Base-by-base conservation (phyloP, 2,797 vertebrate species). In the Xerus rutilus region DNA sequence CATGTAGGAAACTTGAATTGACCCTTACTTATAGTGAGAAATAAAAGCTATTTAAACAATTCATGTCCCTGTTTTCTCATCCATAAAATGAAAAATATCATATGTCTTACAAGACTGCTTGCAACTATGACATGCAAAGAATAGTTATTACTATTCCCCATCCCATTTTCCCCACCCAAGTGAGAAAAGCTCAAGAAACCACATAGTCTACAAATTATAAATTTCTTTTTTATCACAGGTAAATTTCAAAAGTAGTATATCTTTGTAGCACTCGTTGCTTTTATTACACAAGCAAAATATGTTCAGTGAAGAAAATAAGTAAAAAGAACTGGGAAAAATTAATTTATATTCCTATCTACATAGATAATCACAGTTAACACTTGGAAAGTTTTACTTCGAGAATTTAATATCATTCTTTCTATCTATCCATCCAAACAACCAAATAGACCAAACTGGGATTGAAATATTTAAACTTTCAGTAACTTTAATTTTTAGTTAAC, bases 401-500 rank as follows among this genome's bases (percentile, higher is more conserved):
- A 92, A 86, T 23, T 84, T 57, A 78, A 32, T 12, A 69, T 89
- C 20, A 64, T 1, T 67, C 7, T 72, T 1, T 67, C 1, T 47
- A 62, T 77, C 25, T 17, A 59, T 57, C 72, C 5, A 28, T 81
- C 17, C 62, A 85, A 78, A 65, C 23, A 94, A 79, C 23, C 83
- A 92, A 77, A 64, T 11, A 70, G 23, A 72, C 7, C 78, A 62
- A 87, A 79, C 17, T 92, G 62, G 20, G 21, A 14, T 67, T 82
- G 72, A 95, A 54, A 88, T 83, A 67, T 17, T 49, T 28, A 74
- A 73, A 74, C 25, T 32, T 84, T 83, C 0, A 74, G 57, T 67
- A 69, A 88, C 21, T 83, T 83, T n/a, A 76, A 85, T 43, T 88
- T 74, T 88, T 92, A 86, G 7, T 73, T 87, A 86, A 88, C 54